Conservation (phyloP, 2,888 invertebrate genomes). For the Oxycera nigricornis region DNA sequence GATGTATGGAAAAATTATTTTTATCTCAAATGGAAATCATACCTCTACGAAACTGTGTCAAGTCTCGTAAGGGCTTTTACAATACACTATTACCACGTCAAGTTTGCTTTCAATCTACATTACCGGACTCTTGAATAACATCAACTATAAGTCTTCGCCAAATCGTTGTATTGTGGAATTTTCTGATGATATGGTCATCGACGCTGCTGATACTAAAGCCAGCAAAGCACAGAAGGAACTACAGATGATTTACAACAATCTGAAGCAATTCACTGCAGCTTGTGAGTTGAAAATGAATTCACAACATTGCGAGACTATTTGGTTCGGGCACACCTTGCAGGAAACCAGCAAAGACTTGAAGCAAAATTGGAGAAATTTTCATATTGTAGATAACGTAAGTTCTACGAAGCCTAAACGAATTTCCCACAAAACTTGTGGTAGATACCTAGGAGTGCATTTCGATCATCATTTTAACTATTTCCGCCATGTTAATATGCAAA, state of each 20-base stretch:
- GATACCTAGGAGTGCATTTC: conserved; percentile 18
- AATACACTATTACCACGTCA: conserved; percentile 3
- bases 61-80: conserved; percentile 6
- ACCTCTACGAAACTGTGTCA: neutral
- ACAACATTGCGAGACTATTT: neutral
- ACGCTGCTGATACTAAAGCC: neutral
- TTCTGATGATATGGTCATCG: conserved; percentile 8
- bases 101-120: neutral
- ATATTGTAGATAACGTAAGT: neutral
- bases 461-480: conserved; percentile 4
- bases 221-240: neutral
- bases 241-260: neutral
- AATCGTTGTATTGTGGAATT: neutral
- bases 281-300: conserved; percentile 3
- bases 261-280: too few relatives aligned
- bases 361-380: neutral
- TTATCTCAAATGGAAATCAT: neutral
- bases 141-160: neutral
- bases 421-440: neutral
- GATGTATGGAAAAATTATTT: neutral
- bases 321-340: neutral
- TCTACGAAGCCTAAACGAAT: neutral
- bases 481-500: neutral
- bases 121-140: neutral
- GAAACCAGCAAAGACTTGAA: neutral